Evolutionary conservation across 2,113 vertebrate genomes (phyloP), one percentile per base, ranked within the genome.

Genomic region (Sinocyclocheilus anophthalmus): DNA sequence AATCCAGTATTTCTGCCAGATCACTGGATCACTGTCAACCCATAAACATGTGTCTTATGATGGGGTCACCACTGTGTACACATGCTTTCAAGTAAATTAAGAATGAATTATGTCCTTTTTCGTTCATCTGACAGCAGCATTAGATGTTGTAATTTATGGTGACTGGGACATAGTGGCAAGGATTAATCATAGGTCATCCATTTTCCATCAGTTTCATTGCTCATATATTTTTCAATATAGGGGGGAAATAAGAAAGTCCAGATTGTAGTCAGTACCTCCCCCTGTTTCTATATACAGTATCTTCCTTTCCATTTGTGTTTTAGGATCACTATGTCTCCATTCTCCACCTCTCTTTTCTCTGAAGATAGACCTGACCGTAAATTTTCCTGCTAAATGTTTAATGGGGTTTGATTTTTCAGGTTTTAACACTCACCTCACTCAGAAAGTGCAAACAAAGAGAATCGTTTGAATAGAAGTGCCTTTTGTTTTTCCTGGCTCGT

Each of bases 351-450:
- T 83, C 80, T 80, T 87, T 72, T 87, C 88, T 87, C 53, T 26
- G 84, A 85, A 84, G 65, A 84, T 26, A 48, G 86, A 85, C 84
- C 65, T 26, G 75, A 50, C 75, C 72, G 13, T 91, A 88, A 84
- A 89, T 86, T 82, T 84, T 57, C 39, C 61, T 4, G 82, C 84
- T 88, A 84, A 90, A 89, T 86, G 59, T 90, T 89, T 89, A 88
- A 87, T 84, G 79, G 77, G 83, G 77, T 86, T 91, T 81, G 83
- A 90, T 86, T 90, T 90, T 45, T 67, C 55, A 26, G 76, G 53
- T 57, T 81, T 84, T 69, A 48, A 24, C 48, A 3, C 37, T 53
- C 70, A 61, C 48, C 37, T 72, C 9, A 11, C 33, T 72, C 10
- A 59, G 24, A 88, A 75, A 84, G 57, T 70, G 42, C 42, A 50